Evolutionary conservation across 2,888 invertebrate species (phyloP).

Genomic region (Cyclophora albipunctata): DNA sequence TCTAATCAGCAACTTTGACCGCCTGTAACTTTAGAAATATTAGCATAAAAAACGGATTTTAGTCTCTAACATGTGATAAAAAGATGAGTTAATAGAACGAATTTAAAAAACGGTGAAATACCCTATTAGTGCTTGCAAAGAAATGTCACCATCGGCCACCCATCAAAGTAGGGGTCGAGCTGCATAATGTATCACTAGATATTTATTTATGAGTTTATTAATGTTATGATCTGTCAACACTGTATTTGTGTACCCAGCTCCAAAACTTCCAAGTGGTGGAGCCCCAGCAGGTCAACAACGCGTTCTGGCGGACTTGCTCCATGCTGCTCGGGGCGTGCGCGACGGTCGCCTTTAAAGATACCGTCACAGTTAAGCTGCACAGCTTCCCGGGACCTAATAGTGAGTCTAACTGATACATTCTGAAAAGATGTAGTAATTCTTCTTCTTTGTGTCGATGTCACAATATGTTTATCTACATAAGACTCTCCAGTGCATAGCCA

Average conservation of each 20-base stretch:
- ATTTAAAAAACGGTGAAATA: not conserved
- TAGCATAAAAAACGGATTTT: too few species aligned
- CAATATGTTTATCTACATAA: too few species aligned
- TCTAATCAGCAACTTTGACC: too few species aligned
- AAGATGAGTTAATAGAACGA: not conserved
- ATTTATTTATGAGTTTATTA: too few species aligned
- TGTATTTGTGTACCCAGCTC: constrained; percentile 32
- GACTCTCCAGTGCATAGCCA: too few species aligned
- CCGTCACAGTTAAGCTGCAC: constrained; percentile 84
- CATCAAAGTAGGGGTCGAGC: too few species aligned
- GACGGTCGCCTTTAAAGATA: constrained; percentile 85
- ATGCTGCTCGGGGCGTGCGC: constrained; percentile 89
- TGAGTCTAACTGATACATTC: constrained; percentile 45
- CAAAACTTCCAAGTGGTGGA: constrained; percentile 79
- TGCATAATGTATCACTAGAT: too few species aligned
- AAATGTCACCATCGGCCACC: not conserved
- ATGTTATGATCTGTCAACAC: too few species aligned
- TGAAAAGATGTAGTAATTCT: not conserved
- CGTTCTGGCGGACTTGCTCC: constrained; percentile 96
- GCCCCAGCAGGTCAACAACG: constrained; percentile 79
- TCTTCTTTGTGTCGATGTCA: not conserved
- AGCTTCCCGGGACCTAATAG: constrained; percentile 94
- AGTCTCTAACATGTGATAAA: too few species aligned
- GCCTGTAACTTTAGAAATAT: too few species aligned
- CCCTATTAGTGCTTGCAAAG: not conserved